phyloP scores from a whole-genome alignment of 2,113 vertebrate genomes.

The Tetrao urogallus region DNA sequence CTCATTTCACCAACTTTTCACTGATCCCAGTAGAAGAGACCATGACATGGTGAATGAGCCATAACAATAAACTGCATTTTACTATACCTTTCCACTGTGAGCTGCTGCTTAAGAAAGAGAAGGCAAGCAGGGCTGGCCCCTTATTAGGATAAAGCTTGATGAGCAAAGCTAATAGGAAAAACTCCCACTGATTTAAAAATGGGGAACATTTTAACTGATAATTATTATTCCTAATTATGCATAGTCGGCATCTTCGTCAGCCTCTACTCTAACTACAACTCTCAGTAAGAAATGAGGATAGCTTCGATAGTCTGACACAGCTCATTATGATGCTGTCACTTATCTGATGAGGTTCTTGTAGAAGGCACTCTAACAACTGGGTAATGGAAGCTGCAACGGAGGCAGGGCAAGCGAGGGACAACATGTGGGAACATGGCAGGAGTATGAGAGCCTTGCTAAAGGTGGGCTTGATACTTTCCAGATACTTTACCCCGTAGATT shows the following conservation, averaged over 20 bases:
- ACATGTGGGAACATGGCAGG: not conserved
- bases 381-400: not conserved
- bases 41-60: rapidly evolving
- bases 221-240: not conserved
- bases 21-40: not conserved
- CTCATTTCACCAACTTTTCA: not conserved
- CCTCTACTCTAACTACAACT: not conserved
- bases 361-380: not conserved
- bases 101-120: not conserved
- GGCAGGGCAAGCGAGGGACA: not conserved
- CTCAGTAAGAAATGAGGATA: not conserved
- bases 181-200: not conserved
- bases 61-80: not conserved
- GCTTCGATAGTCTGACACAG: too few relatives aligned
- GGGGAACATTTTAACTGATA: not conserved
- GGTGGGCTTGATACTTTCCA: not conserved
- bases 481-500: not conserved
- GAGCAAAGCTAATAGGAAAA: not conserved
- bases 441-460: not conserved
- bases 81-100: not conserved
- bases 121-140: not conserved
- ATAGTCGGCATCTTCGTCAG: not conserved
- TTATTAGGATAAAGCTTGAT: not conserved
- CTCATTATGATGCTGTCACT: not conserved
- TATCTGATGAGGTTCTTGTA: not conserved